A percentile compares a stretch with the other conserved stretches of the same genome.
Conservation (phyloP, 2,797 vertebrate genomes). For the Gouania willdenowi region DNA sequence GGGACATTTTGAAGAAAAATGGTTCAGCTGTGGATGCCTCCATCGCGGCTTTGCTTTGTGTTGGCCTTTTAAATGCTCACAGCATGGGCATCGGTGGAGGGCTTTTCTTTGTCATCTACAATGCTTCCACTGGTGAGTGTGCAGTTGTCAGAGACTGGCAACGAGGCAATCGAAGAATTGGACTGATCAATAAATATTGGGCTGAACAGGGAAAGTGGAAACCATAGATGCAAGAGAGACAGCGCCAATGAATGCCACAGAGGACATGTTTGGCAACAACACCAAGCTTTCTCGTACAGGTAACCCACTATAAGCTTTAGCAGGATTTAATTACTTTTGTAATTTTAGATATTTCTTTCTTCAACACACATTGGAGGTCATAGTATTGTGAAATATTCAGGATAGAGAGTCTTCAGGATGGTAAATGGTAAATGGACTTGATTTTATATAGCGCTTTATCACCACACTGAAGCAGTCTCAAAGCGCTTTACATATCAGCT, state of each 20-base stretch:
- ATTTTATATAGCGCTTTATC: too few relatives aligned
- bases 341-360: too few relatives aligned
- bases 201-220: slow-evolving; percentile 80
- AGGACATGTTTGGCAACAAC: slow-evolving; percentile 85
- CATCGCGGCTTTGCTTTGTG: slow-evolving; percentile 88
- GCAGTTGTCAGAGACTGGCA: background rate
- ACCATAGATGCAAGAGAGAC: slow-evolving; percentile 90
- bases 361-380: too few relatives aligned
- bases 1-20: slow-evolving; percentile 85
- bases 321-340: too few relatives aligned
- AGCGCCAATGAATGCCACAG: slow-evolving; percentile 77
- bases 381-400: too few relatives aligned
- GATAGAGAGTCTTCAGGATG: too few relatives aligned
- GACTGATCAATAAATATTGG: background rate
- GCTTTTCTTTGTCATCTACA: slow-evolving; percentile 89
- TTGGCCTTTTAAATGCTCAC: slow-evolving; percentile 88
- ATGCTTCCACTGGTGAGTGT: slow-evolving; percentile 80
- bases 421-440: too few relatives aligned
- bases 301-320: slow-evolving; percentile 38
- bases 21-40: slow-evolving; percentile 91
- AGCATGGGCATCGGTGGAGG: slow-evolving; percentile 98
- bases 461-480: too few relatives aligned
- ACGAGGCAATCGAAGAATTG: background rate
- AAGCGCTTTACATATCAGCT: too few relatives aligned
- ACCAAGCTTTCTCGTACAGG: slow-evolving; percentile 82